Conservation (phyloP, 2,888 invertebrate genomes). For the Stenotaenia linearis region DNA sequence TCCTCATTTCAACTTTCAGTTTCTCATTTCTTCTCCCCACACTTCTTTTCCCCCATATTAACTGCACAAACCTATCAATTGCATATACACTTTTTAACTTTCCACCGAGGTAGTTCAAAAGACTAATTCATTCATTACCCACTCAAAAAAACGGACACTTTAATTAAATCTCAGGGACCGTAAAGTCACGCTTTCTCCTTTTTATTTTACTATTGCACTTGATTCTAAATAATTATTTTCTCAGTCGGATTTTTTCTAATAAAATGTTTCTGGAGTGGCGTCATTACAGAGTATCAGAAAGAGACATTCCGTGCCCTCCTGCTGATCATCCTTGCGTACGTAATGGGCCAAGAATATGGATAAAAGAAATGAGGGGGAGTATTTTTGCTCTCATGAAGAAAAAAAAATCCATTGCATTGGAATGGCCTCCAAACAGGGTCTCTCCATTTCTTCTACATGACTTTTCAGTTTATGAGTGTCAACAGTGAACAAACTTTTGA, state of each 20-base stretch:
- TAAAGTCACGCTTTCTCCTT: background rate
- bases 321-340: slow-evolving; percentile 12
- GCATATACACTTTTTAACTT: background rate
- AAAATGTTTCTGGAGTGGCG: slow-evolving; percentile 20
- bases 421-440: slow-evolving; percentile 24
- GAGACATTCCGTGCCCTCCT: slow-evolving; percentile 10
- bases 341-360: slow-evolving; percentile 19
- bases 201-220: background rate
- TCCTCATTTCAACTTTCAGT: slow-evolving; percentile 1
- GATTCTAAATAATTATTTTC: slow-evolving; percentile 24
- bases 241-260: slow-evolving; percentile 2
- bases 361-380: slow-evolving; percentile 20
- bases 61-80: background rate
- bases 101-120: background rate
- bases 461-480: slow-evolving; percentile 12
- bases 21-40: slow-evolving; percentile 11
- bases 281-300: slow-evolving; percentile 7
- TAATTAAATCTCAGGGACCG: background rate
- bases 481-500: slow-evolving; percentile 26
- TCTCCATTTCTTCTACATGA: slow-evolving; percentile 22
- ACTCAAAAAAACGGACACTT: background rate
- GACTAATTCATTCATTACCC: slow-evolving; percentile 3
- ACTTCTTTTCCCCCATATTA: background rate
- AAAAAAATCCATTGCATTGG: slow-evolving; percentile 21
- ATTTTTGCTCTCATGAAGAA: background rate